These are phyloP conservation scores for Conomelus anceps DNA, from an alignment of 2,888 invertebrate genomes.

Conservation along the genomic window DNA sequence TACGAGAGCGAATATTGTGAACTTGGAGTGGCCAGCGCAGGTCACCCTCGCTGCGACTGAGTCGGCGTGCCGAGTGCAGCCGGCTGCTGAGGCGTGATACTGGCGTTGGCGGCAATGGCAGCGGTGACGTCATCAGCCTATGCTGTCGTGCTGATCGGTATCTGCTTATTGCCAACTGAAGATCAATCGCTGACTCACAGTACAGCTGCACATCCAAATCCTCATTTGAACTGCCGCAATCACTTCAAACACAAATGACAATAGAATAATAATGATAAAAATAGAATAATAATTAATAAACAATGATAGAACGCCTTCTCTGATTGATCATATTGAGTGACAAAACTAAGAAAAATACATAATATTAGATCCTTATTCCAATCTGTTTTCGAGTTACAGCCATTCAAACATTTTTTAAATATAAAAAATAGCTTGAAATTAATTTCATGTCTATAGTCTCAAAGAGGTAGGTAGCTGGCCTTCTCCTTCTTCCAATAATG, in stretches of 20 bases:
- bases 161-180: constrained; percentile 43
- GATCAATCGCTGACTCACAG: constrained; percentile 44
- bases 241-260: neutral
- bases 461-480: too few relatives aligned
- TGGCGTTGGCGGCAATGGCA: constrained; percentile 31
- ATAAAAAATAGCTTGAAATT: too few relatives aligned
- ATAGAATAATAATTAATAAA: too few relatives aligned
- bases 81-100: constrained; percentile 30
- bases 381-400: too few relatives aligned
- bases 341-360: too few relatives aligned
- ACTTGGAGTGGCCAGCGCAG: constrained; percentile 34
- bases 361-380: too few relatives aligned
- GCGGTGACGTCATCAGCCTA: constrained; percentile 29
- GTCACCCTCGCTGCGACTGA: constrained; percentile 50
- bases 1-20: constrained; percentile 1
- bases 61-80: constrained; percentile 38
- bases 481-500: too few relatives aligned
- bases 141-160: constrained; percentile 27
- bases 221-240: constrained; percentile 39
- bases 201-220: constrained; percentile 48
- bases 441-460: too few relatives aligned
- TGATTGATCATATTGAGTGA: too few relatives aligned
- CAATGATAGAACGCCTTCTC: too few relatives aligned
- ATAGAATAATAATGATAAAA: too few relatives aligned
- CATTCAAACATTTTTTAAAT: too few relatives aligned